Conservation (phyloP, 2,113 vertebrate species). For the Eulemur macaco region DNA sequence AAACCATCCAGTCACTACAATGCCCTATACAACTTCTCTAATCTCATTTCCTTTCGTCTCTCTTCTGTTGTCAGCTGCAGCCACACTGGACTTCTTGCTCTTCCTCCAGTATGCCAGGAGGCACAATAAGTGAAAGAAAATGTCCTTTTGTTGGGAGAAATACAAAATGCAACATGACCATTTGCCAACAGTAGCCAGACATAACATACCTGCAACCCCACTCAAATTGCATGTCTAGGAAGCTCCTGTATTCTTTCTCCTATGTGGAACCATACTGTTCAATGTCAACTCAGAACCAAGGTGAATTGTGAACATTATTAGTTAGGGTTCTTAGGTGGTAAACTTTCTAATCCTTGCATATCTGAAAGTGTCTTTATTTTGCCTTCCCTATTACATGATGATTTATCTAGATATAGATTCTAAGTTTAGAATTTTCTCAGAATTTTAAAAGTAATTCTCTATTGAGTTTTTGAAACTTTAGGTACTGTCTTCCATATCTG, state of each 20-base stretch:
- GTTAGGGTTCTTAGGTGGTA: neutral
- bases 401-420: neutral
- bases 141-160: neutral
- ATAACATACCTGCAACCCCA: neutral
- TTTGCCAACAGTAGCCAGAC: neutral
- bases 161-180: neutral
- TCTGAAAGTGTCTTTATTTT: neutral
- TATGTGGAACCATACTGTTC: neutral
- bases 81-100: neutral
- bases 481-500: neutral
- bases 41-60: neutral
- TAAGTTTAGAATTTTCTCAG: neutral
- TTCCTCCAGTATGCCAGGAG: neutral
- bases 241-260: neutral
- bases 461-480: neutral
- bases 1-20: neutral
- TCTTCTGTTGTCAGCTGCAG: neutral
- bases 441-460: no score
- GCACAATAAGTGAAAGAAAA: neutral
- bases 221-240: neutral
- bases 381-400: neutral
- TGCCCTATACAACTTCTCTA: neutral
- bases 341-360: neutral
- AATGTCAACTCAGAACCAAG: neutral
- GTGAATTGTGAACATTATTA: neutral